These are phyloP conservation scores for Monarcha castaneiventris DNA, from an alignment of 2,113 vertebrate genomes.

Conservation along the genomic window DNA sequence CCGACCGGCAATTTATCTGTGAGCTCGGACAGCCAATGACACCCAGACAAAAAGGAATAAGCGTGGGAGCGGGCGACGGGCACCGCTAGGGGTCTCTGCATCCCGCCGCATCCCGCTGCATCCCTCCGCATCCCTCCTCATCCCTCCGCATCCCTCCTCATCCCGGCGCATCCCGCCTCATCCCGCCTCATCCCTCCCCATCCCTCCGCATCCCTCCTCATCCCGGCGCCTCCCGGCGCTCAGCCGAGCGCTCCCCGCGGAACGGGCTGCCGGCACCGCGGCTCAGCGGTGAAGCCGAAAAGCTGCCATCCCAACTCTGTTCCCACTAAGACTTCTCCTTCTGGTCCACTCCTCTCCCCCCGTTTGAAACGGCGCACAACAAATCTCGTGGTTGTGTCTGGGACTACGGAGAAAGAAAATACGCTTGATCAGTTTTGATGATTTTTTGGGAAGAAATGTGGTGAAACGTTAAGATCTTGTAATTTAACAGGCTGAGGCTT, in stretches of 20 bases:
- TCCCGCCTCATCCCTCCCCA: not conserved
- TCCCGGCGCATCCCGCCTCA: not conserved
- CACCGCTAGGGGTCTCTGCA: not conserved
- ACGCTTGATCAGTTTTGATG: not conserved
- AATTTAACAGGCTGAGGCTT: not conserved
- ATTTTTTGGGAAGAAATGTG: not conserved
- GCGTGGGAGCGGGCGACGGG: fast-evolving
- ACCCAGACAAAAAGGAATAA: not conserved
- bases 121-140: not conserved
- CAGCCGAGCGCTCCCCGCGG: not conserved
- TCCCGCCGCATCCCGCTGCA: not conserved
- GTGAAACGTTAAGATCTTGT: not conserved
- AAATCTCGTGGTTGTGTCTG: not conserved
- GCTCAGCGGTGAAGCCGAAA: not conserved
- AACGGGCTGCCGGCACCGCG: not conserved
- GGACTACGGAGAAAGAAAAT: not conserved
- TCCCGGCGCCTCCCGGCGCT: not conserved
- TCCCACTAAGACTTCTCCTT: not conserved
- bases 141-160: not conserved
- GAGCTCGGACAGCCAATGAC: not conserved
- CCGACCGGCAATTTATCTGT: fast-evolving
- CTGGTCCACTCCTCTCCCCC: not conserved
- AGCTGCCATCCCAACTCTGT: not conserved
- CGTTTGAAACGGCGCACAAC: not conserved
- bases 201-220: not conserved